Base-by-base conservation (phyloP, 2,113 vertebrate genomes). In the Kryptolebias marmoratus region DNA sequence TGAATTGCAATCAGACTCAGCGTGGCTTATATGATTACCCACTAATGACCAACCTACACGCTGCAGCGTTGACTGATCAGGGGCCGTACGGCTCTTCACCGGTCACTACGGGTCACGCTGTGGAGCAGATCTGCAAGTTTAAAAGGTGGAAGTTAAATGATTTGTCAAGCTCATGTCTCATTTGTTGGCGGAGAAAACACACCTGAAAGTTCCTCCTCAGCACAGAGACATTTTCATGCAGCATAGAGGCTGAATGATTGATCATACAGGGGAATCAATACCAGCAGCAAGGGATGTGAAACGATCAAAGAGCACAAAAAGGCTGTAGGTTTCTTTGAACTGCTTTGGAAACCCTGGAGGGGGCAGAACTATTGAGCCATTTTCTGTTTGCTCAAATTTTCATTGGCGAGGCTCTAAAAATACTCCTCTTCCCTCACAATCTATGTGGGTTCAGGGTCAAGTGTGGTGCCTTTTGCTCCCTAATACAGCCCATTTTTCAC, bases 371-470 rank as follows among this genome's bases (percentile, higher is more conserved):
- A 85, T 90, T 7, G 81, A 87, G 80, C 73, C 64, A 50, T 59
- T 84, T 77, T 80, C 56, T 89, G 74, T 90, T 90, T 86, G 75
- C 61, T 84, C 68, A 67, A 72, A 90, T 79, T 62, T 59, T 71
- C 67, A 36, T 64, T 45, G 45, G 75, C 10, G 14, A 70, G 48
- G 52, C 30, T 54, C 88, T 87, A 84, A 86, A 88, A 90, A 88
- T 87, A 88, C 73, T 60, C 57, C 72, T 36, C 18, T 68, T 68
- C 73, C 53, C 65, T 68, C 5, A 0, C 62, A 79, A 48, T 39
- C 10, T 67, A 73, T 77, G 79, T 71, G 66, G 87, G 82, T 87
- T 73, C 30, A 74, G 65, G 91, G 88, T 91, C 89, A 90, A 91
- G 81, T 80, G 78, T 63, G 45, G 72, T 55, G 81, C 54, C 47